Evolutionary conservation across 2,113 vertebrate genomes (phyloP), one percentile per base, ranked within the genome.

Genomic region (Pitta sordida): DNA sequence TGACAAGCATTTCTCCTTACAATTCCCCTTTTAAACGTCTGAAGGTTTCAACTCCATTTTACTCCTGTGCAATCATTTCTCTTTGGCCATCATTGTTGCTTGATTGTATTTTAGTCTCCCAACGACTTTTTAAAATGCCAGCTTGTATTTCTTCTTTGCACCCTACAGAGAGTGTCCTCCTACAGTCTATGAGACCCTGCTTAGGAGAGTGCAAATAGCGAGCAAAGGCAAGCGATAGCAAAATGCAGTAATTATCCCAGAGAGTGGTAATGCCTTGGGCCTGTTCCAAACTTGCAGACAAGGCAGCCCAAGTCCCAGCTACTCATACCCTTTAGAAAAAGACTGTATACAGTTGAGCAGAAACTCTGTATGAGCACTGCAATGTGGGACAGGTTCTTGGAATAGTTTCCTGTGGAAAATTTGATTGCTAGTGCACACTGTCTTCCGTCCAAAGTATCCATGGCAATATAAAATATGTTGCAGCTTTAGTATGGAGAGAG

Each of bases 361-460:
- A 89, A 90, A 15, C 41, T 85, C 77, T 62, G 69, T 92, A 63
- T 67, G 87, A 95, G 55, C 84, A n/a, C 63, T 77, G 78, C 87
- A 67, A 68, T 90, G 75, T 91, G 89, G 96, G 94, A 95, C 91
- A 93, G 94, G 89, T 95, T 96, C 94, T 94, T 96, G 95, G 96
- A 96, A 94, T 62, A 79, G 86, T 80, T 96, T 95, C 87, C 93
- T 94, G 75, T 0, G 93, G 95, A 94, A 95, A 96, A 96, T 94
- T 85, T 89, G 89, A 94, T 92, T 80, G 91, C 93, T 94, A 69
- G 89, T 91, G 89, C 78, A 55, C 82, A 74, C 94, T 94, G 89
- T 93, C 94, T 95, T 94, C 93, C 1, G 1, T 94, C 93, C 95
- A 92, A 94, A 96, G 91, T 96, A 96, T 96, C 96, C 91, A 95